Evolutionary conservation across 2,113 vertebrate species (phyloP), one percentile per base, ranked within the genome.

Genomic region (Salvelinus sp.): DNA sequence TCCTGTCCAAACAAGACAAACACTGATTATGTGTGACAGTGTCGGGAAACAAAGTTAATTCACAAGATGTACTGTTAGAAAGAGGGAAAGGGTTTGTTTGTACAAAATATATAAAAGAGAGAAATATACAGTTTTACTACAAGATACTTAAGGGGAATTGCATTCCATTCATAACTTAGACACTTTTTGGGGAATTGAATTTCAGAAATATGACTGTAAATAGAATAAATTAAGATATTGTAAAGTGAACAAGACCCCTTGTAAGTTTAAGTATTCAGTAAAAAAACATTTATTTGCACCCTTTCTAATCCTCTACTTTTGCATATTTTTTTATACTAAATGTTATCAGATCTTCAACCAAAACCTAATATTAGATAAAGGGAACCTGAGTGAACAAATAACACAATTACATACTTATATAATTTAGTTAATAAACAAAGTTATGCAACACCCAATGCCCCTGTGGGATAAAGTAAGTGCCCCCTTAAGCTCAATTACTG

Each of bases 161-260:
- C 70, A 76, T 86, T 85, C 79, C 80, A 85, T 66, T 62, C 22
- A 48, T 69, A 69, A 69, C 22, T 20, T 69, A 69, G 66, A 68
- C 0, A n/a, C 70, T 75, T 69, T 44, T 10, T 10, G 18, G 6
- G 22, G 23, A 38, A 74, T 12, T 25, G 20, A 57, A 72, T 66
- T 9, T 80, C 72, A 70, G 72, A 50, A 30, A 22, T 23, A 69
- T 14, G 28, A 25, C 66, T 82, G 60, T 63, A 68, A 38, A 65
- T 82, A 72, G 16, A 54, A 74, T 76, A 70, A 69, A 66, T 67
- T 13, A 58, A 76, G n/a, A 48, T 69, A 50, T 60, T 16, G 54
- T 54, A 14, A 54, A n/a, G 47, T 62, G 30, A 68, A 33, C 20
- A 20, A 38, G 28, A 68, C 66, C n/a, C 20, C 13, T 66, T 16